These are phyloP conservation scores for Malthinus flaveolus DNA, from an alignment of 2,888 invertebrate genomes.

Conservation along the genomic window DNA sequence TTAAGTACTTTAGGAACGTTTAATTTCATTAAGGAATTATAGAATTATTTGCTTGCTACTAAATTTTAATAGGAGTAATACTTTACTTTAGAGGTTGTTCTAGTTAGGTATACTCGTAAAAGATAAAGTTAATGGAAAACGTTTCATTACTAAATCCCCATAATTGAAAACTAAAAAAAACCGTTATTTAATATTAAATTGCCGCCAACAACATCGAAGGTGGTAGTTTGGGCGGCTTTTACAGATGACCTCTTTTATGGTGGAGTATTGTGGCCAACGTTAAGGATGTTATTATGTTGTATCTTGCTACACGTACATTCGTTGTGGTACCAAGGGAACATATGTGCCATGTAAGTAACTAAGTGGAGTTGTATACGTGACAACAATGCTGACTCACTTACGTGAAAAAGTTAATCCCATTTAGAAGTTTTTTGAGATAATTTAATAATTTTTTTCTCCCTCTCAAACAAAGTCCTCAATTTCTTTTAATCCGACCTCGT, in stretches of 20 bases:
- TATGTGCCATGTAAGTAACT: constrained; percentile 38
- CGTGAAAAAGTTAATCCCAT: constrained; percentile 32
- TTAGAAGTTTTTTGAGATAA: constrained; percentile 23
- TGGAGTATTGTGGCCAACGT: constrained; percentile 17
- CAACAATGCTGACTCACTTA: constrained; percentile 24
- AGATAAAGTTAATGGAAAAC: too few relatives aligned
- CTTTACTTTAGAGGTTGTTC: too few relatives aligned
- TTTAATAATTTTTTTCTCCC: constrained; percentile 6
- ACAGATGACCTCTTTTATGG: constrained; percentile 27
- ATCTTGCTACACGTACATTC: constrained; percentile 31
- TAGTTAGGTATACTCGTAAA: too few relatives aligned
- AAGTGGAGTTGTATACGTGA: constrained; percentile 38
- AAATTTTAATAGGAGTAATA: too few relatives aligned
- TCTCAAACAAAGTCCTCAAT: neutral
- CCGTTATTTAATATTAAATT: too few relatives aligned
- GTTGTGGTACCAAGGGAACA: constrained; percentile 30
- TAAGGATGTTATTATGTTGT: constrained; percentile 29
- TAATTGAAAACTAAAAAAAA: too few relatives aligned
- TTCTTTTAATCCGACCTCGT: too few relatives aligned
- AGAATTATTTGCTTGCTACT: too few relatives aligned
- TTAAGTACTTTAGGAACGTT: too few relatives aligned
- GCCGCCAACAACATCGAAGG: neutral
- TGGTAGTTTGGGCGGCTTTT: constrained; percentile 9
- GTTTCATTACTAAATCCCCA: too few relatives aligned
- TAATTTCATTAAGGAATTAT: too few relatives aligned